These are phyloP conservation scores for Heterohyrax brucei DNA, from an alignment of 2,797 vertebrate genomes.

Conservation along the genomic window DNA sequence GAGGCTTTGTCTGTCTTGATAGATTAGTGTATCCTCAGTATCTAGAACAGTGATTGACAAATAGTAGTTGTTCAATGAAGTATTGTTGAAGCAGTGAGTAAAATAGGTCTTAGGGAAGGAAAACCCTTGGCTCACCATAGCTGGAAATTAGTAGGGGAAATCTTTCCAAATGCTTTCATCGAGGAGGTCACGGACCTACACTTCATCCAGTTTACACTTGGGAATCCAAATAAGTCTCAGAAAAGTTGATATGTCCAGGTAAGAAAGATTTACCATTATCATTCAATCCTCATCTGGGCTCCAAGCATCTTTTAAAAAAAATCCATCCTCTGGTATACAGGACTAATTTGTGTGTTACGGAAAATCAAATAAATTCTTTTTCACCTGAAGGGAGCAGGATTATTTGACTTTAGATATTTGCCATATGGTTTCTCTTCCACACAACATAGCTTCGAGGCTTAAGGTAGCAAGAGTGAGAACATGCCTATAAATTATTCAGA, in stretches of 20 bases:
- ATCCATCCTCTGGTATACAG: conserved; percentile 69
- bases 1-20: background rate
- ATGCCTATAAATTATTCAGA: conserved; percentile 94
- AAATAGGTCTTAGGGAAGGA: background rate
- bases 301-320: conserved; percentile 61
- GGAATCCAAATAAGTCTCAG: conserved; percentile 29
- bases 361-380: conserved; percentile 83
- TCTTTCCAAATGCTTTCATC: background rate
- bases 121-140: background rate
- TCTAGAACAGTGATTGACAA: background rate
- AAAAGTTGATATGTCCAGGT: conserved; percentile 41
- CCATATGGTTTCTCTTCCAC: conserved; percentile 76
- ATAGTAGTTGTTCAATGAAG: conserved; percentile 45
- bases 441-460: conserved; percentile 82
- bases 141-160: conserved; percentile 32
- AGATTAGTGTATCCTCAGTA: background rate
- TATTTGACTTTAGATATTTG: conserved; percentile 86
- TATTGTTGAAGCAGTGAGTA: background rate
- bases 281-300: conserved; percentile 63
- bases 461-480: conserved; percentile 86
- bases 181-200: background rate
- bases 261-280: conserved; percentile 51
- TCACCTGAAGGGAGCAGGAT: conserved; percentile 74
- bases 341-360: conserved; percentile 70
- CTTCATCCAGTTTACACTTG: background rate